Evolutionary conservation across 2,113 vertebrate genomes (phyloP), one percentile per base, ranked within the genome.

Genomic region (Saimiri boliviensis): DNA sequence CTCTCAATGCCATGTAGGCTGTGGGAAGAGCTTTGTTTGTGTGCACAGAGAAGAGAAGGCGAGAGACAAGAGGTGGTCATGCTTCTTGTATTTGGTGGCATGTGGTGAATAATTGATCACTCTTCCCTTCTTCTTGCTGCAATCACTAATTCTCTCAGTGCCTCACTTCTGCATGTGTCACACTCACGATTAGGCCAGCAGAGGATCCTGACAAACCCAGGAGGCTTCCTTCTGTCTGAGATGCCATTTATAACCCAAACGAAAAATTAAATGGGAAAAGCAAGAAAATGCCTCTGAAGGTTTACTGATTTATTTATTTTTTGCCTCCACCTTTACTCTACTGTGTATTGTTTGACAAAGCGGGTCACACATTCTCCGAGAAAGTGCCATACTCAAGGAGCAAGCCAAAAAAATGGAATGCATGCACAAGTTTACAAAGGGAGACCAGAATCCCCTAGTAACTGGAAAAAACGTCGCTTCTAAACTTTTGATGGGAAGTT

Each of bases 71-170:
- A 47, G 5, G 52, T 86, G 96, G 92, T 97, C 97, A 71, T 68
- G 91, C 92, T 95, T 93, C 97, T 96, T 91, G 95, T 96, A 95
- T 91, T 68, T 93, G 96, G 95, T 97, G 71, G 97, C n/a, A 0
- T 98, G 97, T 95, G 93, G 98, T 98, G 98, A 98, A 98, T 98
- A 98, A 98, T 97, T 98, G 98, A 98, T 98, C 97, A 90, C 32
- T 91, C 54, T 93, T 93, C 94, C 89, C 90, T 96, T 96, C 89
- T 49, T 96, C 92, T 97, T 92, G 54, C 97, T 11, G 94, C 96
- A 58, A 97, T 98, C 98, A 97, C 98, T 98, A 98, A 98, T 98
- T 98, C 98, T 98, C 98, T 95, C 97, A 97, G 90, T 95, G 98
- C 94, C 77, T 19, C 86, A 70, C 60, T 97, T 96, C 96, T 96